Evolutionary conservation across 2,797 vertebrate species (phyloP).

Genomic region (Sebastes oblongus): DNA sequence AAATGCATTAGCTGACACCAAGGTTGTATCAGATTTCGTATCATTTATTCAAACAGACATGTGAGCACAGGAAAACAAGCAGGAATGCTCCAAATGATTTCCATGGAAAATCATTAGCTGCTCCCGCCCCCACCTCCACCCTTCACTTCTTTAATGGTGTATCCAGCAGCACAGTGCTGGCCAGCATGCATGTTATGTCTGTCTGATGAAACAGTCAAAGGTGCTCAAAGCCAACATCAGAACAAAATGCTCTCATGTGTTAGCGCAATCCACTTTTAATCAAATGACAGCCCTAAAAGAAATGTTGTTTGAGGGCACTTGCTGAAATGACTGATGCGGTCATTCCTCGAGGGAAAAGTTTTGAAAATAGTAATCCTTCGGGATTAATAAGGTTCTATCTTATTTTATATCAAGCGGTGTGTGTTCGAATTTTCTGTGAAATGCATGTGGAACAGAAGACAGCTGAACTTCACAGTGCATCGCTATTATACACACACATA

Average conservation of each 20-base stretch:
- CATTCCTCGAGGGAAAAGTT: too few relatives aligned
- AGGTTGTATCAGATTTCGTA: background rate
- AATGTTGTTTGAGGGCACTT: too few relatives aligned
- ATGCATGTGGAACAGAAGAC: background rate
- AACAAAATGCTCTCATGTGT: background rate
- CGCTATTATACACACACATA: background rate
- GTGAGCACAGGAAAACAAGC: background rate
- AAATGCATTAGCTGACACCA: background rate
- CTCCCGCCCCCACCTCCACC: background rate
- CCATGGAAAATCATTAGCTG: slow-evolving; percentile 17
- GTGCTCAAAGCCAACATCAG: background rate
- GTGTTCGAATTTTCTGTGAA: background rate
- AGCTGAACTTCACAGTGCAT: background rate
- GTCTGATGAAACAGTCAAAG: slow-evolving; percentile 5
- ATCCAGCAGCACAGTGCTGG: background rate
- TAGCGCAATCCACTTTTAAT: background rate
- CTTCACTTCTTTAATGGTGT: background rate
- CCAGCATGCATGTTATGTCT: background rate
- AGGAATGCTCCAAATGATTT: background rate
- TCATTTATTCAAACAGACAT: background rate
- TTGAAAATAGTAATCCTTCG: too few relatives aligned
- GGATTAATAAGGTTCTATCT: too few relatives aligned
- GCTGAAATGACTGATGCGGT: too few relatives aligned
- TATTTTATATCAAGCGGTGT: too few relatives aligned
- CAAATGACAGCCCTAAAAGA: too few relatives aligned